These are phyloP conservation scores for Rhodeus uyekii DNA, from an alignment of 2,797 vertebrate species.

Conservation along the genomic window DNA sequence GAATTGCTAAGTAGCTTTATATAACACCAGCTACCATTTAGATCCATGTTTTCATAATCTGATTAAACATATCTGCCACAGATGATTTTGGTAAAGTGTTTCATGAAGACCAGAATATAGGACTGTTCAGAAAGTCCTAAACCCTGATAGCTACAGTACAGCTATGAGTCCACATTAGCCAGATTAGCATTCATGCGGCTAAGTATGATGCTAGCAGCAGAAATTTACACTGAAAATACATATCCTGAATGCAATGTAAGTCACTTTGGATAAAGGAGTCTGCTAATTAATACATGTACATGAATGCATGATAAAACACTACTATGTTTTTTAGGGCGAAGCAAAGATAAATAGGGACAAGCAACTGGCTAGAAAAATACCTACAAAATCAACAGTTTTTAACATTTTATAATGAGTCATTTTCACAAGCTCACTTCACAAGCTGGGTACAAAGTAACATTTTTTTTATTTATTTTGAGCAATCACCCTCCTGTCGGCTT, in stretches of 20 bases:
- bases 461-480: too few relatives aligned
- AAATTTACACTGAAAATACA: not conserved
- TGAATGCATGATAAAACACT: not conserved
- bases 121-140: constrained; percentile 1
- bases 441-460: not conserved
- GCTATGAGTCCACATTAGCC: not conserved
- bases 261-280: not conserved
- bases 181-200: not conserved
- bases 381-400: not conserved
- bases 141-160: not conserved
- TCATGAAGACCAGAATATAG: constrained; percentile 1
- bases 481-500: constrained; percentile 8
- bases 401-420: not conserved
- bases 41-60: constrained; percentile 48
- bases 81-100: constrained; percentile 9
- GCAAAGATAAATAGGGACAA: not conserved
- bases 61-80: constrained; percentile 39
- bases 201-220: not conserved
- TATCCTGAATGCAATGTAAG: not conserved
- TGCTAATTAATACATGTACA: not conserved
- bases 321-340: not conserved
- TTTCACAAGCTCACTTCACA: not conserved
- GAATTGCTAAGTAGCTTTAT: constrained; percentile 49
- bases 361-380: not conserved
- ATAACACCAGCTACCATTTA: constrained; percentile 49